These are phyloP conservation scores for Cephus nigrinus DNA, from an alignment of 2,888 invertebrate genomes.

Conservation along the genomic window DNA sequence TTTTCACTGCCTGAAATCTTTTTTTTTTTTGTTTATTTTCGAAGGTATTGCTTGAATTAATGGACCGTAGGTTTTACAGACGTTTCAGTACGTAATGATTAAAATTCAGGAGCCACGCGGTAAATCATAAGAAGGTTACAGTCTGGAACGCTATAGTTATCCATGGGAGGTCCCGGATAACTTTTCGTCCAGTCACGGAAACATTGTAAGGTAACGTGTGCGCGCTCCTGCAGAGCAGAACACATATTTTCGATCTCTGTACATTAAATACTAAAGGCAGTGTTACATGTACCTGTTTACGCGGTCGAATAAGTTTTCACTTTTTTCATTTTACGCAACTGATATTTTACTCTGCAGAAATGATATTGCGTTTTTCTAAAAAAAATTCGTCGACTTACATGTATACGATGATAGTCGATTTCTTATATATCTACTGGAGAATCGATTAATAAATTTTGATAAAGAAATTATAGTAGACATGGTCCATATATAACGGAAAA, in stretches of 20 bases:
- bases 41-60: neutral
- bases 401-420: too few relatives aligned
- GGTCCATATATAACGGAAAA: neutral
- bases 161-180: constrained; percentile 3
- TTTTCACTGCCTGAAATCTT: neutral
- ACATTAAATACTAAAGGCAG: neutral
- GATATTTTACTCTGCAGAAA: neutral
- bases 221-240: neutral
- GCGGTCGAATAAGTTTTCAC: neutral
- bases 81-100: neutral
- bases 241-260: neutral
- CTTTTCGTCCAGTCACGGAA: constrained; percentile 5
- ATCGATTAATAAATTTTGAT: neutral
- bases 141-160: neutral
- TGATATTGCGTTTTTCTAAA: neutral
- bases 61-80: neutral
- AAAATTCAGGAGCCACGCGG: neutral
- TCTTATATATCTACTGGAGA: too few relatives aligned
- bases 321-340: neutral
- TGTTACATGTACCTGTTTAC: neutral
- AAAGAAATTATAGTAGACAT: neutral
- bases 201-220: neutral
- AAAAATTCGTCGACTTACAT: too few relatives aligned
- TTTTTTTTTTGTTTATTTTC: neutral
- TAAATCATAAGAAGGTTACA: neutral